Evolutionary conservation across 2,888 invertebrate genomes (phyloP), one percentile per base, ranked within the genome.

Genomic region (Synergus umbraculus): DNA sequence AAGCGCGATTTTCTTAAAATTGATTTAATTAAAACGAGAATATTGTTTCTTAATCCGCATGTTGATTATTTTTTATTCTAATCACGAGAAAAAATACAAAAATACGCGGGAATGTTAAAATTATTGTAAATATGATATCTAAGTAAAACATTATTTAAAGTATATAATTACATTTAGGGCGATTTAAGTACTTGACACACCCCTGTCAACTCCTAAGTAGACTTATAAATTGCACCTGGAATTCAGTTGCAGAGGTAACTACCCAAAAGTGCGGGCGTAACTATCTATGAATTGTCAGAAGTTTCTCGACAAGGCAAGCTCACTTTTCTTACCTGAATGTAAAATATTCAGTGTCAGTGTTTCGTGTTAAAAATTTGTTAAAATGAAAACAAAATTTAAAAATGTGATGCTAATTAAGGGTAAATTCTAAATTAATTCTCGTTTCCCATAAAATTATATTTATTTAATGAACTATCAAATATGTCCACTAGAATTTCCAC

Each of bases 301-400:
- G 54, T 69, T 69, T 54, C 49, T 69, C 10, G 46, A 22, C 22
- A 18, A 9, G 22, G 15, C n/a, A 69, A 69, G n/a, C 58, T 60
- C 22, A 67, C n/a, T 44, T 66, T 10, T 43, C n/a, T 66, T 66
- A 18, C 44, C 18, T 66, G 18, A 44, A 37, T 13, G 13, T 18
- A 46, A 18, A 67, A 22, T 46, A 44, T 46, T 46, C 65, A 65
- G n/a, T 43, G 10, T 41, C 4, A 41, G 66, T 44, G 69, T 12
- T 18, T 15, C 15, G 44, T 69, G 29, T 49, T 13, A 22, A 29
- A 49, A 69, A 22, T 67, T 49, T 22, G 10, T 58, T 58, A 18
- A 18, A 58, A 2, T 18, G 1, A 58, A 58, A 58, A 7, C 7
- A 18, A 8, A 10, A 58, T 58, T 3, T 58, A 1, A n/a, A 7